These are phyloP conservation scores for Enteromius radiatus DNA, from an alignment of 2,797 vertebrate species.

Conservation along the genomic window DNA sequence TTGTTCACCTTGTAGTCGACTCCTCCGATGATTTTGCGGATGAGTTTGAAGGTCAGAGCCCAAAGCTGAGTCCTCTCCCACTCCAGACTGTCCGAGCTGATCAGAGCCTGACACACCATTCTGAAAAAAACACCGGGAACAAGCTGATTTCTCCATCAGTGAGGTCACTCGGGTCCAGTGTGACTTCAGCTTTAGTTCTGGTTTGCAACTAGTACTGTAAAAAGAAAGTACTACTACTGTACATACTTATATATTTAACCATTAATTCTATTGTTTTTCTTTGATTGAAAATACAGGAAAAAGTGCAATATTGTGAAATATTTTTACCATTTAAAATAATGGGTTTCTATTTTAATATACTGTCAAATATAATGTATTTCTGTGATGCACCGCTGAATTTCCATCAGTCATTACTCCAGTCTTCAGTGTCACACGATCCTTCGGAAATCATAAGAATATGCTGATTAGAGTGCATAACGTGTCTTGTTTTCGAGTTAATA, in stretches of 20 bases:
- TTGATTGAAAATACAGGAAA: too few species aligned
- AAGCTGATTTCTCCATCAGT: neutral
- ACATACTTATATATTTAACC: too few species aligned
- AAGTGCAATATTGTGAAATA: too few species aligned
- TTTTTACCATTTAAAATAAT: too few species aligned
- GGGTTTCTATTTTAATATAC: too few species aligned
- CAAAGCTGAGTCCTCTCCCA: constrained; percentile 98
- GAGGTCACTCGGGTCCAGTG: neutral
- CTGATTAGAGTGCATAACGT: neutral
- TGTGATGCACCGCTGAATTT: too few species aligned
- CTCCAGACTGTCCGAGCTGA: constrained; percentile 92
- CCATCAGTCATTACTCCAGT: too few species aligned
- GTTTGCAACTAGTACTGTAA: neutral
- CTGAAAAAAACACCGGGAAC: constrained; percentile 66
- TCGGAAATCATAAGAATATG: too few species aligned
- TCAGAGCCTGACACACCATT: constrained; percentile 94
- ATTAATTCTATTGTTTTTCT: too few species aligned
- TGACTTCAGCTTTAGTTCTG: neutral
- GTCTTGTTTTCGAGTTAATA: constrained; percentile 19
- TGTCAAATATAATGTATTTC: too few species aligned
- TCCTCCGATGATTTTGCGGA: constrained; percentile 97
- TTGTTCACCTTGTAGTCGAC: constrained; percentile 95
- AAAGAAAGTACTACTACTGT: neutral
- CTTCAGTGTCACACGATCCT: too few species aligned
- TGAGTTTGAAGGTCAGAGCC: constrained; percentile 93